Evolutionary conservation across 2,797 vertebrate genomes (phyloP).

Genomic region (Rhabdomys pumilio): DNA sequence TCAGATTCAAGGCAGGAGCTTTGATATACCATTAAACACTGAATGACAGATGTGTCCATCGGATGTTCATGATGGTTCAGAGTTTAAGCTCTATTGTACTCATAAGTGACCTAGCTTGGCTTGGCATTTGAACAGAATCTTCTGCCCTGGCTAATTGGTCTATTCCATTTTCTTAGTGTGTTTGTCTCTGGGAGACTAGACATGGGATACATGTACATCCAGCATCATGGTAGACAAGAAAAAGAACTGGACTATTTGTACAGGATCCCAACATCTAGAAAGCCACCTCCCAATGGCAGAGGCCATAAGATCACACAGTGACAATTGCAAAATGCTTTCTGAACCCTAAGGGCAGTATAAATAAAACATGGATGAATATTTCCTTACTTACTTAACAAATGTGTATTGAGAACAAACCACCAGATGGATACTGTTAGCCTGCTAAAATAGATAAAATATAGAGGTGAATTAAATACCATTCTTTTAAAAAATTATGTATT

Average conservation of each 20-base stretch:
- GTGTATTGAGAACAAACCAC: not conserved
- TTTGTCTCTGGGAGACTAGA: not conserved
- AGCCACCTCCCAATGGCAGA: not conserved
- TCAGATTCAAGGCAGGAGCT: not conserved
- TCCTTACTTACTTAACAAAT: constrained; percentile 39
- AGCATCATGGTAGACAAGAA: constrained; percentile 18
- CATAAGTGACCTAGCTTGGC: not conserved
- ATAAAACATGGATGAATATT: not conserved
- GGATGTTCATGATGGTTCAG: not conserved
- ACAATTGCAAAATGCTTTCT: not conserved
- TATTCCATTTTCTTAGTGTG: not conserved
- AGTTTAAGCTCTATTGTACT: not conserved
- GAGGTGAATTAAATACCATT: not conserved
- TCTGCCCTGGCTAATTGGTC: not conserved
- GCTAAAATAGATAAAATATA: not conserved
- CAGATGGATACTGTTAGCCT: not conserved
- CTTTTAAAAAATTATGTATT: not conserved
- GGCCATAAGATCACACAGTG: not conserved
- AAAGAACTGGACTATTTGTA: not conserved
- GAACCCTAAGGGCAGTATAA: not conserved
- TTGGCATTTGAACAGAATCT: constrained; percentile 23
- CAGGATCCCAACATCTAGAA: not conserved
- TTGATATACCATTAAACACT: not conserved
- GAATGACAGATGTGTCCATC: not conserved
- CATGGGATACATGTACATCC: no score